Conservation (phyloP, 2,888 invertebrate species). For the Epirrita christyi region DNA sequence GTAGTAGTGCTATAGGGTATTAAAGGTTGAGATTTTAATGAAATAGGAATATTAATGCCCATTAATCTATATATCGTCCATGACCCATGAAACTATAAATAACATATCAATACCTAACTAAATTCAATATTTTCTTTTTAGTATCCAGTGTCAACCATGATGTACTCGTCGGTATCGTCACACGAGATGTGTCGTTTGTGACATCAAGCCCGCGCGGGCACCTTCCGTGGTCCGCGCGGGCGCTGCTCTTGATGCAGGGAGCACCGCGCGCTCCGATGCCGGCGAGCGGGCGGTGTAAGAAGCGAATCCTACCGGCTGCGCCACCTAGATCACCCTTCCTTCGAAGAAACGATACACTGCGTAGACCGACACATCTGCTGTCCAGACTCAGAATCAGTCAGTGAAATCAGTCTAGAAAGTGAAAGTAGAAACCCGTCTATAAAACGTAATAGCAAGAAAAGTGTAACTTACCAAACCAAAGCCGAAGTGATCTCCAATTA, state of each 20-base stretch:
- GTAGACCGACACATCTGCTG: conserved; percentile 65
- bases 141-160: conserved; percentile 83
- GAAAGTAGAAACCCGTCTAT: conserved; percentile 72
- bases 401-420: conserved; percentile 75
- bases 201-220: conserved; percentile 83
- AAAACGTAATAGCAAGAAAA: conserved; percentile 63
- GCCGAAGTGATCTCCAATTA: conserved; percentile 59
- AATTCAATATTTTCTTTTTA: conserved; percentile 50
- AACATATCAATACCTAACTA: conserved; percentile 1
- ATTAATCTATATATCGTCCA: no score
- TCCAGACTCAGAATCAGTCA: conserved; percentile 71
- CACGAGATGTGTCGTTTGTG: conserved; percentile 89
- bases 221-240: conserved; percentile 64
- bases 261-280: conserved; percentile 64
- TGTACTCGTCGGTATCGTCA: conserved; percentile 87
- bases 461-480: conserved; percentile 75
- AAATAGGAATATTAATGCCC: neutral
- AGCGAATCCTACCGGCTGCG: conserved; percentile 64
- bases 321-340: conserved; percentile 60
- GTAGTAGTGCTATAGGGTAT: no score
- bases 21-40: no score
- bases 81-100: neutral
- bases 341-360: conserved; percentile 68
- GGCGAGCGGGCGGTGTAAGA: conserved; percentile 56
- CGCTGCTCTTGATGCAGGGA: conserved; percentile 76